A percentile compares a stretch with the other conserved stretches of the same genome.
phyloP scores from a whole-genome alignment of 2,888 invertebrate genomes.

The Caenorhabditis becei region DNA sequence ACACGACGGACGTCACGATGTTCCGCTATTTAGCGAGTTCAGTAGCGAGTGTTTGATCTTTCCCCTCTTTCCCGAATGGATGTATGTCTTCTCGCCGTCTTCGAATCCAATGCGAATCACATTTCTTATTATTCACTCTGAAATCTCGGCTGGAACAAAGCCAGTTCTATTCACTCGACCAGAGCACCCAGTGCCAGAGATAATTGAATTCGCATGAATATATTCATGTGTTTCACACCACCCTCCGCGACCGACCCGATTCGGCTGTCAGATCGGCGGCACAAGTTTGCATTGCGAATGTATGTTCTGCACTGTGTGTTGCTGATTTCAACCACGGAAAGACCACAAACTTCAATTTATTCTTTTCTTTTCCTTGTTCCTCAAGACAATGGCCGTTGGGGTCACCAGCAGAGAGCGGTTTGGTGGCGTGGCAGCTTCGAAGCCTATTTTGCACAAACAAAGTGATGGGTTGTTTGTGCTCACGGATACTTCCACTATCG shows the following conservation, averaged over 20 bases:
- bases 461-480: slow-evolving; percentile 55
- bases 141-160: not conserved
- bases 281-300: slow-evolving; percentile 22
- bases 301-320: not conserved
- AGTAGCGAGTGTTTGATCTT: not conserved
- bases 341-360: not conserved
- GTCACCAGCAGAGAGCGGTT: slow-evolving; percentile 9
- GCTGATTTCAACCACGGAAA: not conserved
- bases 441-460: slow-evolving; percentile 50
- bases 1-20: not conserved
- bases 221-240: slow-evolving; percentile 21
- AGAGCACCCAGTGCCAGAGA: not conserved
- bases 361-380: not conserved
- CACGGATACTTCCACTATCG: slow-evolving; percentile 47
- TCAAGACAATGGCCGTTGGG: slow-evolving; percentile 25
- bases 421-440: slow-evolving; percentile 39
- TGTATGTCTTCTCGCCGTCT: slow-evolving; percentile 5
- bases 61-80: not conserved
- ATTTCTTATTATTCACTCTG: slow-evolving; percentile 5
- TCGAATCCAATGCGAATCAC: not conserved
- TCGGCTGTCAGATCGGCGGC: slow-evolving; percentile 1
- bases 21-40: not conserved
- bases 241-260: not conserved
- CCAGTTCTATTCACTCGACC: not conserved
- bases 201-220: slow-evolving; percentile 32